Conservation (phyloP, 1,140 invertebrate genomes). For the Planococcus citri region DNA sequence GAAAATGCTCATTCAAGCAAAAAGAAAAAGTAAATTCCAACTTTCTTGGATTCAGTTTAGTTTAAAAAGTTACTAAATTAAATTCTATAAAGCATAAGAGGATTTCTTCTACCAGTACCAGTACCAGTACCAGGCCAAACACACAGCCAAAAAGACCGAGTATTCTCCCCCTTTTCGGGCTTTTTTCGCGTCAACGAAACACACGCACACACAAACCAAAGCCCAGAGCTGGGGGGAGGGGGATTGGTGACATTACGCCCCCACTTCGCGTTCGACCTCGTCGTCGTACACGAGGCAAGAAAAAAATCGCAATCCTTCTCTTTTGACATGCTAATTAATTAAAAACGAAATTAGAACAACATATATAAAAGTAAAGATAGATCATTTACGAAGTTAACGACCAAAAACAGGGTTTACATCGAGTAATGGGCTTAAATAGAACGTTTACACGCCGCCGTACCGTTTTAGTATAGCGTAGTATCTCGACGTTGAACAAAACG, state of each 20-base stretch:
- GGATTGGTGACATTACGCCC: no score
- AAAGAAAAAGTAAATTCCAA: neutral
- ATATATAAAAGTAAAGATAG: neutral
- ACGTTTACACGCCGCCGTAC: neutral
- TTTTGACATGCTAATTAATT: neutral
- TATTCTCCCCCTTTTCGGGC: no score
- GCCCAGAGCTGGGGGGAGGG: no score
- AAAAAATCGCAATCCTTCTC: neutral
- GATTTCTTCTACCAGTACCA: no score
- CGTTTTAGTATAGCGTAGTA: no score
- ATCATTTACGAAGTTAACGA: neutral
- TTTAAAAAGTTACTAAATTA: neutral
- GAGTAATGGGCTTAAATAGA: constrained; percentile 6
- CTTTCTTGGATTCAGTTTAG: neutral
- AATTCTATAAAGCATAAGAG: neutral
- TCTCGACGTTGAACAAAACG: neutral
- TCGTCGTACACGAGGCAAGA: no score
- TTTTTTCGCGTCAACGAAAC: no score
- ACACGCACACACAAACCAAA: no score
- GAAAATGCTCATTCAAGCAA: no score
- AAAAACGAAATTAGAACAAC: neutral
- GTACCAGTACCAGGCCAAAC: no score
- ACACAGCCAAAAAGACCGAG: no score
- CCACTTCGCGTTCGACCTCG: no score
- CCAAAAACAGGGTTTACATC: constrained; percentile 1